These are phyloP conservation scores for Caprella mutica DNA, from an alignment of 2,888 invertebrate species.

Conservation along the genomic window DNA sequence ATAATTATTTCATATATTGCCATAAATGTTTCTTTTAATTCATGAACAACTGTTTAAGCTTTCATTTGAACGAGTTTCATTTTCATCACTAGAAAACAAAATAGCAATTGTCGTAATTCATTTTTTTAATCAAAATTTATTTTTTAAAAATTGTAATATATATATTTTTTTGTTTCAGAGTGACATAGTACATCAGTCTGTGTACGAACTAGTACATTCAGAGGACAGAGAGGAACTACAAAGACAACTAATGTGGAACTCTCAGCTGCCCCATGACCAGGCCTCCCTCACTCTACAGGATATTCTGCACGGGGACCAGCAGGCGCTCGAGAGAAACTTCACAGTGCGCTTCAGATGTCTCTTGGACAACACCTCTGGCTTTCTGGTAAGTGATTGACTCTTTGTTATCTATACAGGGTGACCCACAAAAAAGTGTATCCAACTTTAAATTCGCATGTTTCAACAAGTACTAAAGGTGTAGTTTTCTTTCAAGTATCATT, in stretches of 20 bases:
- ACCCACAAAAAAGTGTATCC: too few relatives aligned
- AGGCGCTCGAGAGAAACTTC: conserved; percentile 87
- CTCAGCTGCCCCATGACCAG: conserved; percentile 66
- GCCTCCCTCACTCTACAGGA: conserved; percentile 69
- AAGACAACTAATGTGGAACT: conserved; percentile 87
- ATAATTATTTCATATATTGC: neutral
- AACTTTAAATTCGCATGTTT: too few relatives aligned
- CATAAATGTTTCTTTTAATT: too few relatives aligned
- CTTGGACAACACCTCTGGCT: conserved; percentile 97
- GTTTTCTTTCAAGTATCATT: too few relatives aligned
- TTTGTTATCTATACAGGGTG: too few relatives aligned
- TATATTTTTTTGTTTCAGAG: conserved; percentile 57
- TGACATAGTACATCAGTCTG: conserved; percentile 98
- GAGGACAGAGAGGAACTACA: conserved; percentile 97
- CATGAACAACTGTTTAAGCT: neutral
- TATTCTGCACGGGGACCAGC: conserved; percentile 70
- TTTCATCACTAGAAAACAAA: too few relatives aligned
- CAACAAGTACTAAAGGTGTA: too few relatives aligned
- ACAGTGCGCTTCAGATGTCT: conserved; percentile 98
- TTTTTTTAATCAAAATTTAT: too few relatives aligned
- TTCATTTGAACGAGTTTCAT: neutral
- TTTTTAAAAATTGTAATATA: neutral
- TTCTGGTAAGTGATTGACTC: conserved; percentile 73
- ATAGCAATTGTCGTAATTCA: too few relatives aligned
- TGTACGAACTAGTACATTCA: conserved; percentile 96